phyloP scores from a whole-genome alignment of 1,140 invertebrate species.

The Macrobrachium rosenbergii region DNA sequence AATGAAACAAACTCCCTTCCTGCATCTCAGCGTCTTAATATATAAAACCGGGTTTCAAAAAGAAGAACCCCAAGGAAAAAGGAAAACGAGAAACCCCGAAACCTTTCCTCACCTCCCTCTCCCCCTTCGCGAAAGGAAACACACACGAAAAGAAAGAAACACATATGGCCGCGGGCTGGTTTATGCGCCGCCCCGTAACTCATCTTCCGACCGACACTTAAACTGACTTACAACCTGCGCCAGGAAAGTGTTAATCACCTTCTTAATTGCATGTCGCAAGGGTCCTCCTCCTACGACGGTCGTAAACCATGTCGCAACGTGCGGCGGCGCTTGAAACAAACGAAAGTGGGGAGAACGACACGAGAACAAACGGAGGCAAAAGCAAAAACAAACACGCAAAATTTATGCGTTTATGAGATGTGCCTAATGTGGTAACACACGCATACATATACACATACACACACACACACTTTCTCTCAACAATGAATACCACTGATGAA shows the following conservation, averaged over 20 bases:
- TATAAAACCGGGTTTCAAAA: too few species aligned
- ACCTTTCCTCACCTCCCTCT: too few species aligned
- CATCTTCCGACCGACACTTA: background rate
- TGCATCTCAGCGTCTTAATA: too few species aligned
- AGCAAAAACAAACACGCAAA: background rate
- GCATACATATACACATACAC: too few species aligned
- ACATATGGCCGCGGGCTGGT: background rate
- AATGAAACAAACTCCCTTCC: too few species aligned
- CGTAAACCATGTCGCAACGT: conserved; percentile 6
- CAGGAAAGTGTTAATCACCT: conserved; percentile 25
- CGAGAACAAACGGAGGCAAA: too few species aligned
- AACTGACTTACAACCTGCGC: conserved; percentile 3
- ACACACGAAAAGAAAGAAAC: background rate
- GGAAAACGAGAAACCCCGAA: too few species aligned
- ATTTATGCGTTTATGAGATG: background rate
- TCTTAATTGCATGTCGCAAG: conserved; percentile 18
- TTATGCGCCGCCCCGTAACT: background rate
- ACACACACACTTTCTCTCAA: background rate
- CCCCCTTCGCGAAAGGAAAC: background rate
- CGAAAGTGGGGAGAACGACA: too few species aligned
- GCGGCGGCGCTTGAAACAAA: too few species aligned
- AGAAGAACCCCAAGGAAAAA: too few species aligned
- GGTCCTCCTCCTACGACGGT: background rate
- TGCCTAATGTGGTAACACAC: background rate
- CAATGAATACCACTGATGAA: background rate